A percentile compares a stretch with the other conserved stretches of the same genome.
These are phyloP conservation scores for Clarias fuscus DNA, from an alignment of 2,797 vertebrate genomes.

Conservation along the genomic window DNA sequence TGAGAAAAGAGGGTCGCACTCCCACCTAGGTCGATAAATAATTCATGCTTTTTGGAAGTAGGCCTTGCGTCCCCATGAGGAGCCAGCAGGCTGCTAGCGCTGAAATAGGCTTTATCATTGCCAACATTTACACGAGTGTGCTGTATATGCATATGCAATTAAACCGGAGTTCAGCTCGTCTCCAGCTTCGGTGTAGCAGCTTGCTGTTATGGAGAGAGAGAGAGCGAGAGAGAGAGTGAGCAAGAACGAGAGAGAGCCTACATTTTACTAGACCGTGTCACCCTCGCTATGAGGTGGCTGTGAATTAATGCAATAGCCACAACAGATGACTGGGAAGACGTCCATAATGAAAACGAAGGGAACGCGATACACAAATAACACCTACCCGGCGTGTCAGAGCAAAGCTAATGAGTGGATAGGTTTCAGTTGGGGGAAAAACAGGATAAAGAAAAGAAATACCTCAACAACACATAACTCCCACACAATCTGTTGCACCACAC, in stretches of 20 bases:
- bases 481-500: constrained; percentile 25
- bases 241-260: constrained; percentile 65
- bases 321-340: constrained; percentile 30
- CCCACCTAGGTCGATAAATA: constrained; percentile 93
- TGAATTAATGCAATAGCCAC: constrained; percentile 45
- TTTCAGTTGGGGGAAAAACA: constrained; percentile 23
- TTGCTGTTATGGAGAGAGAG: constrained; percentile 52
- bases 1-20: constrained; percentile 70
- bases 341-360: constrained; percentile 1
- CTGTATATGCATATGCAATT: constrained; percentile 89
- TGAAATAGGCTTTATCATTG: constrained; percentile 90
- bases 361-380: constrained; percentile 23
- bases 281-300: constrained; percentile 48
- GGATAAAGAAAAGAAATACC: constrained; percentile 36
- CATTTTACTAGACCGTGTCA: constrained; percentile 69
- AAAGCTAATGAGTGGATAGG: constrained; percentile 6
- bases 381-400: background rate
- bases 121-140: constrained; percentile 77
- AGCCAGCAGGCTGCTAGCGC: constrained; percentile 86
- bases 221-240: constrained; percentile 57
- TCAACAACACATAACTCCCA: constrained; percentile 33
- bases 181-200: constrained; percentile 68
- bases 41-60: constrained; percentile 89
- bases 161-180: constrained; percentile 82
- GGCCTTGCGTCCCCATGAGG: constrained; percentile 79